Evolutionary conservation across 2,113 vertebrate species (phyloP).

Genomic region (Hepsetus odoe): DNA sequence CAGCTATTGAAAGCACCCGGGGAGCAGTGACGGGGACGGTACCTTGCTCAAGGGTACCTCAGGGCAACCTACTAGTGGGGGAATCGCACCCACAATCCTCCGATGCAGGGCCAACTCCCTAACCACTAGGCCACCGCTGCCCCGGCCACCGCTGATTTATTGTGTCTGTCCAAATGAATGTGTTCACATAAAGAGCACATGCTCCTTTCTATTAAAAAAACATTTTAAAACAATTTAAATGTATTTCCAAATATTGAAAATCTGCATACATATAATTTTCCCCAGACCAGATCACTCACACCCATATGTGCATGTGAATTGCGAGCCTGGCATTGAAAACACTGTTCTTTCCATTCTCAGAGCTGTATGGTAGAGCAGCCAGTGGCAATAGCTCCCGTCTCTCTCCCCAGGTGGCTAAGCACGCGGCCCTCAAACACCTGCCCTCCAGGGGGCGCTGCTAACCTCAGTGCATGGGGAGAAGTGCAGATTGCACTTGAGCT

Average conservation of each 20-base stretch:
- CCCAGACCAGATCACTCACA: background rate
- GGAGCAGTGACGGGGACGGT: no score
- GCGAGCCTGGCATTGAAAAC: background rate
- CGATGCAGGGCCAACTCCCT: no score
- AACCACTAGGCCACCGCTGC: no score
- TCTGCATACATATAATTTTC: background rate
- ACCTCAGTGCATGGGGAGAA: constrained; percentile 43
- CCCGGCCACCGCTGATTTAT: no score
- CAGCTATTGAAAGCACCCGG: no score
- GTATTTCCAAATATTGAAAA: background rate
- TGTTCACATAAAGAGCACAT: no score
- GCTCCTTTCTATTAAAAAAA: no score
- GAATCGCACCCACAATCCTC: no score
- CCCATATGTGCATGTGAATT: background rate
- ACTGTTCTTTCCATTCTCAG: constrained; percentile 5
- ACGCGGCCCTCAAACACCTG: constrained; percentile 51
- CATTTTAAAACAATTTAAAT: no score
- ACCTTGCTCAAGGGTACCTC: no score
- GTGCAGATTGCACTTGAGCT: constrained; percentile 38
- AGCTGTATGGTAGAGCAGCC: background rate
- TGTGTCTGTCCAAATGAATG: no score
- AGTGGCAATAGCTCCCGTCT: background rate
- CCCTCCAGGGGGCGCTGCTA: constrained; percentile 59
- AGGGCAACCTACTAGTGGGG: no score
- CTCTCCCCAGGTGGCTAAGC: constrained; percentile 49